Base-by-base conservation (phyloP, 2,888 invertebrate genomes). In the Lordiphosa fenestrarum region DNA sequence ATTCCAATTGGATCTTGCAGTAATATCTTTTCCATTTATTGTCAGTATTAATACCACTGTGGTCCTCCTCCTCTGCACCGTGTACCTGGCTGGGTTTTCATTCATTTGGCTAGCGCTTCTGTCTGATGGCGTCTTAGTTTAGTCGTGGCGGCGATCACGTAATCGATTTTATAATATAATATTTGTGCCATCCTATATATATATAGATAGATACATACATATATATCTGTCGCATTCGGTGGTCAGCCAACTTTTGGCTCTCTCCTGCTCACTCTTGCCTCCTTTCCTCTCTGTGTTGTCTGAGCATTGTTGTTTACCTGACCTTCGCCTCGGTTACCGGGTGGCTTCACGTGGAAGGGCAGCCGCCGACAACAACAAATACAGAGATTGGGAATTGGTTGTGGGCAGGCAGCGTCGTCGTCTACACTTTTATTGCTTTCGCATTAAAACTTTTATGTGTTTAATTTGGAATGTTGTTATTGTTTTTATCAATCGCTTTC, bases 391-490 rank as follows among this genome's bases (percentile, higher is more conserved):
- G 46, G 48, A 53, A 65, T 47, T 50, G 19, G 38, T 35, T 53
- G 63, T 58, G 55, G 39, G 66, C 75, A 58, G 71, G n/a, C n/a
- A n/a, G n/a, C n/a, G n/a, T n/a, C 15, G 15, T 15, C 66, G 83
- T 78, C 80, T 82, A 71, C 76, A 63, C 62, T 82, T 85, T 85
- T 77, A 84, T 81, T 82, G 86, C 82, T 51, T 54, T 44, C 72
- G 63, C 84, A 85, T 85, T 77, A 80, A 76, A 84, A 69, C 65
- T 84, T 80, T 86, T 84, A 84, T 84, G 84, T 84, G 83, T 81
- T 84, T 81, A 82, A 81, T 85, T 81, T 86, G 75, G 78, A 81
- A 82, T 82, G 85, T 66, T 85, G 83, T 84, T 84, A 81, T 85
- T 82, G 84, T 85, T 76, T 84, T 78, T 77, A 83, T 84, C 83